These are phyloP conservation scores for Syngnathoides biaculeatus DNA, from an alignment of 2,113 vertebrate species.

Conservation along the genomic window DNA sequence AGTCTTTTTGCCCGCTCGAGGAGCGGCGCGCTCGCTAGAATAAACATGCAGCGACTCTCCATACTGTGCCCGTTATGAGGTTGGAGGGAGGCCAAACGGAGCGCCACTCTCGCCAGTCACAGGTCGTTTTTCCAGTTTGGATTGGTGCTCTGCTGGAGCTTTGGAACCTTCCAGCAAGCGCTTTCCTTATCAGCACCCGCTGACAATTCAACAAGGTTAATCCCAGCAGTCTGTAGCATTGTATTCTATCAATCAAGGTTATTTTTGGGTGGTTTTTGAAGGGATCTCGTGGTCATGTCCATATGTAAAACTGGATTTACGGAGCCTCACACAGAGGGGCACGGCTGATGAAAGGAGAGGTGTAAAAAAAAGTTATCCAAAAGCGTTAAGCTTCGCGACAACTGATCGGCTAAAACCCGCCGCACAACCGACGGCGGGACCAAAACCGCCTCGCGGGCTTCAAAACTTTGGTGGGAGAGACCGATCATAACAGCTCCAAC, in stretches of 20 bases:
- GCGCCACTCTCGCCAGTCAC: slow-evolving; percentile 18
- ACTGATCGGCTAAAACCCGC: too few species aligned
- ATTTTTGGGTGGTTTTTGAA: neutral
- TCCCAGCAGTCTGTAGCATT: slow-evolving; percentile 9
- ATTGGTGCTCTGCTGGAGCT: slow-evolving; percentile 22
- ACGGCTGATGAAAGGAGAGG: neutral
- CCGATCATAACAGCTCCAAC: too few species aligned
- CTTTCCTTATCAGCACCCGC: slow-evolving; percentile 7
- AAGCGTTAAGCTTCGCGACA: neutral
- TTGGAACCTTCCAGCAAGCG: neutral
- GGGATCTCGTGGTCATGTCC: neutral
- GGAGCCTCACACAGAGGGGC: neutral
- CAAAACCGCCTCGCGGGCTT: too few species aligned
- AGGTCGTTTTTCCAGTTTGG: slow-evolving; percentile 13
- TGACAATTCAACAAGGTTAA: slow-evolving; percentile 11
- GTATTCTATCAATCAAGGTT: neutral
- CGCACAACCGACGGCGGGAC: too few species aligned
- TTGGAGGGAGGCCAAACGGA: slow-evolving; percentile 44
- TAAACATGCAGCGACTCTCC: slow-evolving; percentile 28
- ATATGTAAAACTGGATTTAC: neutral
- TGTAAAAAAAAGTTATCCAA: too few species aligned
- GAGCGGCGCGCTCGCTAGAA: slow-evolving; percentile 27
- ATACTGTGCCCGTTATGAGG: slow-evolving; percentile 29
- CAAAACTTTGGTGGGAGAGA: neutral
- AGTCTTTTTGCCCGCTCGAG: slow-evolving; percentile 34